Evolutionary conservation across 2,888 invertebrate genomes (phyloP), one percentile per base, ranked within the genome.

Genomic region (Orchesellides sinensis): DNA sequence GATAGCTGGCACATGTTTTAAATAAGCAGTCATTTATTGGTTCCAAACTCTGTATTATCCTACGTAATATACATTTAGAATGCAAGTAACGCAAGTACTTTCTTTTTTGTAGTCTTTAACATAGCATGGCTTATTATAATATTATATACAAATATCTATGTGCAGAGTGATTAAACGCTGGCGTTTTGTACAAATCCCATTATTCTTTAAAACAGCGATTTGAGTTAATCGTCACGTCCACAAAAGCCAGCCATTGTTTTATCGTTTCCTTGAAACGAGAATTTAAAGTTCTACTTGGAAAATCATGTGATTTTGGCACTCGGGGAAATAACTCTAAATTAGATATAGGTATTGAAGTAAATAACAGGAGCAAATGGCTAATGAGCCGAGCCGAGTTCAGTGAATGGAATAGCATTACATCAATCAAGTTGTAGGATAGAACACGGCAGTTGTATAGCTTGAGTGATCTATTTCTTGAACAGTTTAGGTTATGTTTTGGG

Each of bases 381-480:
- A 49, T 49, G 49, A 49, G 49, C 49, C 6, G 23, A 56, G 8
- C 56, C 21, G 25, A 5, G 5, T 25, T 23, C 25, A 54, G 54
- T 25, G 21, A 17, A 10, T 54, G 25, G 54, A 54, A 23, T 23
- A 25, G 25, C 19, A 54, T 25, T 25, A 25, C 54, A 54, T 54
- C 54, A 12, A 54, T 54, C 25, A 54, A 23, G 23, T 61, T 8
- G 32, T 12, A 32, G 35, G 17, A 32, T 29, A 8, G 12, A 12
- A 61, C 32, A n/a, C 32, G 61, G 61, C 61, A 61, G 61, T 61
- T 32, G 29, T 2, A 32, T 32, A 32, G 61, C 54, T n/a, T 54
- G 25, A 14, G 25, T 54, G 54, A 14, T 54, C 54, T 54, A 25
- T 25, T 54, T 47, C 5, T 10, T 5, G 32, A 6, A 6, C 32